These are phyloP conservation scores for Ctenicera cuprea DNA, from an alignment of 2,888 invertebrate species.

Conservation along the genomic window DNA sequence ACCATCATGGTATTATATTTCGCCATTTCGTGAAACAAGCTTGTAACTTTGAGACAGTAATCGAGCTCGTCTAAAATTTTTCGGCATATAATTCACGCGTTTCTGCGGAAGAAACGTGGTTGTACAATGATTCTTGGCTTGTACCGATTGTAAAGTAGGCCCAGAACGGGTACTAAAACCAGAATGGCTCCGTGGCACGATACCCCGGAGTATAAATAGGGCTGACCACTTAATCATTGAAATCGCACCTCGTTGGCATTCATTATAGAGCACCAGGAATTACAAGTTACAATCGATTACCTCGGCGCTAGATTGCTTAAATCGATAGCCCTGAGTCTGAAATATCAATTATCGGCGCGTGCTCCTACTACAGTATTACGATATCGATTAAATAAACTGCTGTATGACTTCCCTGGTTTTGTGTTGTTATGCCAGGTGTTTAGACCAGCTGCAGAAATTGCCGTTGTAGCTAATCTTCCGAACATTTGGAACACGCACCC, in stretches of 20 bases:
- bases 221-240: slow-evolving; percentile 53
- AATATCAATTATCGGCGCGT: slow-evolving; percentile 53
- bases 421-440: slow-evolving; percentile 41
- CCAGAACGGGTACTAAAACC: slow-evolving; percentile 31
- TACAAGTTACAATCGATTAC: slow-evolving; percentile 50
- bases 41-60: slow-evolving; percentile 31
- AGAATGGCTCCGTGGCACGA: slow-evolving; percentile 48
- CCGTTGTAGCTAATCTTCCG: slow-evolving; percentile 52
- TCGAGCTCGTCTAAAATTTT: slow-evolving; percentile 1
- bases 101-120: not conserved
- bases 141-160: slow-evolving; percentile 39
- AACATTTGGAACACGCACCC: slow-evolving; percentile 58
- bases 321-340: slow-evolving; percentile 46
- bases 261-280: slow-evolving; percentile 48
- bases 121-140: slow-evolving; percentile 40
- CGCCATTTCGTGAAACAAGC: slow-evolving; percentile 37
- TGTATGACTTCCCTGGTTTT: slow-evolving; percentile 31
- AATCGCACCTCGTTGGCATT: slow-evolving; percentile 53
- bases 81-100: slow-evolving; percentile 2
- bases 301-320: slow-evolving; percentile 38
- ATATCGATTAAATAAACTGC: slow-evolving; percentile 34
- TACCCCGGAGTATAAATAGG: slow-evolving; percentile 47
- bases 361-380: slow-evolving; percentile 37
- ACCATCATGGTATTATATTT: slow-evolving; percentile 23
- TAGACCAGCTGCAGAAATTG: slow-evolving; percentile 41